Evolutionary conservation across 2,888 invertebrate species (phyloP), one percentile per base, ranked within the genome.

Genomic region (Heteromyza rotundicornis): DNA sequence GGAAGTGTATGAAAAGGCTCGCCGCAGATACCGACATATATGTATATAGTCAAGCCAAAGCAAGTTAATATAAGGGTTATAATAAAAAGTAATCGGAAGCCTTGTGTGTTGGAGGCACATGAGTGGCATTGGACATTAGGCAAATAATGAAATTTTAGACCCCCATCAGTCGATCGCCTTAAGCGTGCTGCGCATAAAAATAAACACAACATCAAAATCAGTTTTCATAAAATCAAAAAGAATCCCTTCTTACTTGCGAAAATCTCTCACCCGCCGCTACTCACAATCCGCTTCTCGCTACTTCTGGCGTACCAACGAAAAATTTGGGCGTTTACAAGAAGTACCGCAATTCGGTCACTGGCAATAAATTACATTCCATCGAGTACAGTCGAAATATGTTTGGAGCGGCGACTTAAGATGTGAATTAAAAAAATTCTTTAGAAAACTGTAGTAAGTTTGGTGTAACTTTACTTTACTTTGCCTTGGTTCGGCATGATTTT

Each of bases 61-160:
- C n/a, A n/a, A n/a, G n/a, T n/a, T n/a, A n/a, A n/a, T n/a, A n/a
- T n/a, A n/a, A n/a, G n/a, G n/a, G n/a, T n/a, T n/a, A n/a, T n/a
- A n/a, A n/a, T n/a, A n/a, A n/a, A n/a, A n/a, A n/a, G n/a, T n/a
- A n/a, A n/a, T n/a, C n/a, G n/a, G n/a, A n/a, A n/a, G n/a, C n/a
- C n/a, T n/a, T 57, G 56, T 64, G 52, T 7, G 59, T 57, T 64
- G 62, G 40, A 2, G 17, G 56, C 22, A 24, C 56, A 56, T 56
- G 56, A 44, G 36, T 44, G 24, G 56, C 44, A 40, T 44, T 56
- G 22, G 5, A 32, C 66, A 66, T 69, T 68, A 69, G 68, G 68
- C 70, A 75, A 73, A 71, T 75, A 72, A 75, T 74, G 73, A 74
- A 75, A 75, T 67, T 70, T 74, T 69, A 75, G 72, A 75, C 70